A percentile compares a stretch with the other conserved stretches of the same genome.
Evolutionary conservation across 2,113 vertebrate species (phyloP).

Genomic region (Porphyrio hochstetteri): DNA sequence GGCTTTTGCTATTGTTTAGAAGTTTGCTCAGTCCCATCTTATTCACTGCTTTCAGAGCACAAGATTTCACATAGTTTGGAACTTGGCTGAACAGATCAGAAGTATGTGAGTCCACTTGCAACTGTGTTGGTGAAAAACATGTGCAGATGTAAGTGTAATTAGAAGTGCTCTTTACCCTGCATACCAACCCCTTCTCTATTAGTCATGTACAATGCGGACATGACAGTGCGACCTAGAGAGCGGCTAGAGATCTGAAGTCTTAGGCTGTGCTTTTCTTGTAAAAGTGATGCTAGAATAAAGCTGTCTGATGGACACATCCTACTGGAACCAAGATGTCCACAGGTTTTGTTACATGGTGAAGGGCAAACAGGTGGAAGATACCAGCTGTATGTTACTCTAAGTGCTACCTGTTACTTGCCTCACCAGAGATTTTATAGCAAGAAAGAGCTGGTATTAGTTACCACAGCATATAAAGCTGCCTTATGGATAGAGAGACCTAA

Average conservation of each 20-base stretch:
- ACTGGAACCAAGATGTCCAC: background rate
- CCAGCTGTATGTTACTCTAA: background rate
- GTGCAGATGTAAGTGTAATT: slow-evolving; percentile 28
- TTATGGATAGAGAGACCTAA: background rate
- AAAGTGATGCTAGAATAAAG: background rate
- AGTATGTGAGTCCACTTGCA: background rate
- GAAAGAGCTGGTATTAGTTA: background rate
- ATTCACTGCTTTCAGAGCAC: background rate
- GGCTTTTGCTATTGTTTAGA: background rate
- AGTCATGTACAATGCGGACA: slow-evolving; percentile 17
- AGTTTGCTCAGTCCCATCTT: background rate
- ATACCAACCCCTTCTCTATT: slow-evolving; percentile 33
- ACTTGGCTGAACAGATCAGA: background rate
- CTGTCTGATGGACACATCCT: background rate
- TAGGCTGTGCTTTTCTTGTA: background rate
- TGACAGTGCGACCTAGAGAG: background rate
- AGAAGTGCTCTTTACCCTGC: background rate
- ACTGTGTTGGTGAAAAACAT: background rate
- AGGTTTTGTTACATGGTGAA: background rate
- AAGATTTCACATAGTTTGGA: background rate
- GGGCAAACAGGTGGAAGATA: background rate
- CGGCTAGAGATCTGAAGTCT: background rate
- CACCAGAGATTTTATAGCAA: background rate
- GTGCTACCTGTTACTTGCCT: background rate
- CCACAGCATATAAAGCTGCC: background rate